Percentiles rank a stretch among this genome's conserved stretches.
Evolutionary conservation across 2,113 vertebrate species (phyloP).

Genomic region (Phalacrocorax aristotelis): DNA sequence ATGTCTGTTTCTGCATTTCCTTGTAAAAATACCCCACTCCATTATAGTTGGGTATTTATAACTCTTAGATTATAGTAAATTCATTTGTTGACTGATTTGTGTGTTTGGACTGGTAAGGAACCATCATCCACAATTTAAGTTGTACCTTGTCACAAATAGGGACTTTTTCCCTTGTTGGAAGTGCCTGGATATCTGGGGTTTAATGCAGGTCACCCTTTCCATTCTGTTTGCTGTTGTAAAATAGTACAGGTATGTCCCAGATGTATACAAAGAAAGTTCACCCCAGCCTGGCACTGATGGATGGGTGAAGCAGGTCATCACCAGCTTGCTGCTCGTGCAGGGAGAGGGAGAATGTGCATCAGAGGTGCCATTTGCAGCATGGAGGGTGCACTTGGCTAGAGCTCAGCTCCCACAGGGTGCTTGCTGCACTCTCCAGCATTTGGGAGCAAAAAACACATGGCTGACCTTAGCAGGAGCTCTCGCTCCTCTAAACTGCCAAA

Average conservation of each 20-base stretch:
- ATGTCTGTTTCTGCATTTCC: not conserved
- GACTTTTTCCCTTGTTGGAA: not conserved
- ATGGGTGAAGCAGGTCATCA: rapidly evolving
- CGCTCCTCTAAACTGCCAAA: rapidly evolving
- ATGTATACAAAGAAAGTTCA: not conserved
- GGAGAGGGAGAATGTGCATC: rapidly evolving
- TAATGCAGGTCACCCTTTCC: not conserved
- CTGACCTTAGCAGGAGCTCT: not conserved
- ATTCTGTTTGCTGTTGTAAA: rapidly evolving
- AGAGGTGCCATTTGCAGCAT: rapidly evolving
- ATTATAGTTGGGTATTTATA: not conserved
- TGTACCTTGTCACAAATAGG: not conserved
- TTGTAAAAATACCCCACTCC: not conserved
- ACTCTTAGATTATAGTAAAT: not conserved
- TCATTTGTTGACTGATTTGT: not conserved
- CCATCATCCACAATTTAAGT: not conserved
- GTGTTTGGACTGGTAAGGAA: not conserved
- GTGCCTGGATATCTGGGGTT: not conserved
- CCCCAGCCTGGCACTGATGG: not conserved
- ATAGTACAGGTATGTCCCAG: not conserved
- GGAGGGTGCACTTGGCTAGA: not conserved
- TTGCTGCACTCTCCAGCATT: not conserved
- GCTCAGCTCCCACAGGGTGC: not conserved
- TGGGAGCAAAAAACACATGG: rapidly evolving
- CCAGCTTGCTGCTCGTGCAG: rapidly evolving